These are phyloP conservation scores for Anabas testudineus DNA, from an alignment of 2,797 vertebrate species.

Conservation along the genomic window DNA sequence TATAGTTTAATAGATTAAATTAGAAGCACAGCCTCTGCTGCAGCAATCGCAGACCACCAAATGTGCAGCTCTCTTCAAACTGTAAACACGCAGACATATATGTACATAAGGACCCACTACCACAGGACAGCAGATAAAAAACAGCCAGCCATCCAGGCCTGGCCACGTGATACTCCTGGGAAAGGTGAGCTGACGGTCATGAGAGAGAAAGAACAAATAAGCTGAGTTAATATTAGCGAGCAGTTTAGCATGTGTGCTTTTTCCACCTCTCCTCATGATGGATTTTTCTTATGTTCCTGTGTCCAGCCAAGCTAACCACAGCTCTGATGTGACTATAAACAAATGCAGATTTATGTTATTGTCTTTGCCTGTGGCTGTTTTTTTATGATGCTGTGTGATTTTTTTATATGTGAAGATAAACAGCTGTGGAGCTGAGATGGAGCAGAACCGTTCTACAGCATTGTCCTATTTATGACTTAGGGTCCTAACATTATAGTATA, in stretches of 20 bases:
- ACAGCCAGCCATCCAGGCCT: conserved; percentile 17
- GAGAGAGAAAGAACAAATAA: conserved; percentile 56
- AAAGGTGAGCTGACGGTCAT: conserved; percentile 69
- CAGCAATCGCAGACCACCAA: conserved; percentile 22
- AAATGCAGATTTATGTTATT: conserved; percentile 67
- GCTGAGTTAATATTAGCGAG: conserved; percentile 55
- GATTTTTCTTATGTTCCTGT: conserved; percentile 49
- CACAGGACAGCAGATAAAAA: conserved; percentile 37
- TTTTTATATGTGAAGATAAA: conserved; percentile 59
- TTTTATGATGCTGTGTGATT: conserved; percentile 44
- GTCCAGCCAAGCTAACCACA: conserved; percentile 47
- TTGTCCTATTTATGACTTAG: conserved; percentile 39
- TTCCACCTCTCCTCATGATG: conserved; percentile 31
- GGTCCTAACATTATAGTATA: conserved; percentile 28
- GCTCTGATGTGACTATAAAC: conserved; percentile 68
- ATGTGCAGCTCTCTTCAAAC: conserved; percentile 31
- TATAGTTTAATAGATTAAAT: neutral
- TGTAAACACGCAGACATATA: conserved; percentile 20
- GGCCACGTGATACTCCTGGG: conserved; percentile 63
- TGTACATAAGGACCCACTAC: conserved; percentile 22
- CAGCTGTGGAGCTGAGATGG: conserved; percentile 38
- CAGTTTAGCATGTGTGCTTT: conserved; percentile 38
- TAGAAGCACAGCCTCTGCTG: conserved; percentile 33
- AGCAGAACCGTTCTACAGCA: conserved; percentile 23
- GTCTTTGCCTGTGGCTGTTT: conserved; percentile 55